phyloP scores from a whole-genome alignment of 2,797 vertebrate species.

The Acrossocheilus fasciatus region DNA sequence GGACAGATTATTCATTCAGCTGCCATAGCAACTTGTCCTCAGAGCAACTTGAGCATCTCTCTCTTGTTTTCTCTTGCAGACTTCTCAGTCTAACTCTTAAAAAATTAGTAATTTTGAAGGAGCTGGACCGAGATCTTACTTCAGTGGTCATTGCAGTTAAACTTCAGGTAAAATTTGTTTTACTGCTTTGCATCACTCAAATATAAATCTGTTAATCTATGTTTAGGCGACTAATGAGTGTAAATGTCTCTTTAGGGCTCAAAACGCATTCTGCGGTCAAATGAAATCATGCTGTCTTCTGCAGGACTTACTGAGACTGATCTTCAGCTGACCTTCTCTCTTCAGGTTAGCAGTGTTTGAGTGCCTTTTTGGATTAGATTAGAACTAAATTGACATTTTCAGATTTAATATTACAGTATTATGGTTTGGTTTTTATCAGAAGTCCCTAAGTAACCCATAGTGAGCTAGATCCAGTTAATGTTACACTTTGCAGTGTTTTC shows the following conservation, averaged over 20 bases:
- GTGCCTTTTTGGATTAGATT: neutral
- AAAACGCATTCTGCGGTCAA: conserved; percentile 92
- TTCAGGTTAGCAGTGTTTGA: conserved; percentile 80
- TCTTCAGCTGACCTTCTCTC: conserved; percentile 91
- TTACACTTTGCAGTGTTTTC: neutral
- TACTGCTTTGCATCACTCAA: neutral
- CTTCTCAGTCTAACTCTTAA: conserved; percentile 67
- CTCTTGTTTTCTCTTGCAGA: conserved; percentile 44
- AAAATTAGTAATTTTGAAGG: conserved; percentile 81
- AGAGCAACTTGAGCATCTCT: conserved; percentile 55
- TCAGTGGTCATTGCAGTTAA: conserved; percentile 84
- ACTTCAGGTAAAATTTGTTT: conserved; percentile 74
- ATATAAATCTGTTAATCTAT: neutral
- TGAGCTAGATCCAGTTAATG: neutral
- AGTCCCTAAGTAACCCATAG: neutral
- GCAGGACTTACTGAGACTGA: conserved; percentile 90
- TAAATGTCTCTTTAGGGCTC: conserved; percentile 82
- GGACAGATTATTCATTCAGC: conserved; percentile 43
- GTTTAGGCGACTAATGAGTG: conserved; percentile 4
- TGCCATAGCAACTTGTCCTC: conserved; percentile 46
- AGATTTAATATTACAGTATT: neutral
- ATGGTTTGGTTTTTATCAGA: neutral
- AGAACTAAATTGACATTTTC: neutral
- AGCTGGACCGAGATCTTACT: conserved; percentile 82
- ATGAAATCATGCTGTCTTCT: conserved; percentile 88